A percentile compares a stretch with the other conserved stretches of the same genome.
phyloP scores from a whole-genome alignment of 92 coral and sea anemone genomes.

The Blastomussa wellsi region DNA sequence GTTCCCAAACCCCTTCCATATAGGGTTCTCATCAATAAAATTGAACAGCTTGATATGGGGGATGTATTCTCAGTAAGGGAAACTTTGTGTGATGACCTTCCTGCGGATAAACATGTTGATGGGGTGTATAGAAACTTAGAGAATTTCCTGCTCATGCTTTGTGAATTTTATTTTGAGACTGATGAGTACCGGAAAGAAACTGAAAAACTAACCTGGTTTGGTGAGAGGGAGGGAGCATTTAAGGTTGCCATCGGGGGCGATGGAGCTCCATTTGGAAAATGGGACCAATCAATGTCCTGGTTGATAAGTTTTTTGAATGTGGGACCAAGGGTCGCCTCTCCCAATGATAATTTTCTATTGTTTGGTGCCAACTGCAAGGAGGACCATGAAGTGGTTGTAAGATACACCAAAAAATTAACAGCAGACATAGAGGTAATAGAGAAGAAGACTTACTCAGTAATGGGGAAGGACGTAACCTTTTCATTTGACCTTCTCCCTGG shows the following conservation, averaged over 20 bases:
- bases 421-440: constrained; percentile 38
- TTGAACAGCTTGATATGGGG: constrained; percentile 55
- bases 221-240: constrained; percentile 49
- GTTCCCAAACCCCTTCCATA: constrained; percentile 54
- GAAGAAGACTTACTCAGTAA: constrained; percentile 31
- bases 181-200: constrained; percentile 47
- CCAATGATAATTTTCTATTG: constrained; percentile 39
- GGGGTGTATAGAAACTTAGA: constrained; percentile 62
- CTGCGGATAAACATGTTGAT: constrained; percentile 48
- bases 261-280: constrained; percentile 61
- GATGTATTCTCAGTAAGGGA: constrained; percentile 42
- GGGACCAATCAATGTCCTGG: constrained; percentile 57
- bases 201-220: constrained; percentile 64
- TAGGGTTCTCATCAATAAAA: constrained; percentile 29
- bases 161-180: constrained; percentile 53
- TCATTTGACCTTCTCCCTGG: constrained; percentile 61
- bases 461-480: constrained; percentile 45
- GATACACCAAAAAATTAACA: constrained; percentile 4
- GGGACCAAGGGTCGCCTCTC: constrained; percentile 61
- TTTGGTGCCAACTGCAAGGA: constrained; percentile 50
- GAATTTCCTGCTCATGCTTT: constrained; percentile 31
- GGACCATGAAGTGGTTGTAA: constrained; percentile 25
- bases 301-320: constrained; percentile 54
- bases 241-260: constrained; percentile 68
- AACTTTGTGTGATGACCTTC: constrained; percentile 32